These are phyloP conservation scores for Xyliphius kryptos DNA, from an alignment of 2,113 vertebrate genomes.

Conservation along the genomic window DNA sequence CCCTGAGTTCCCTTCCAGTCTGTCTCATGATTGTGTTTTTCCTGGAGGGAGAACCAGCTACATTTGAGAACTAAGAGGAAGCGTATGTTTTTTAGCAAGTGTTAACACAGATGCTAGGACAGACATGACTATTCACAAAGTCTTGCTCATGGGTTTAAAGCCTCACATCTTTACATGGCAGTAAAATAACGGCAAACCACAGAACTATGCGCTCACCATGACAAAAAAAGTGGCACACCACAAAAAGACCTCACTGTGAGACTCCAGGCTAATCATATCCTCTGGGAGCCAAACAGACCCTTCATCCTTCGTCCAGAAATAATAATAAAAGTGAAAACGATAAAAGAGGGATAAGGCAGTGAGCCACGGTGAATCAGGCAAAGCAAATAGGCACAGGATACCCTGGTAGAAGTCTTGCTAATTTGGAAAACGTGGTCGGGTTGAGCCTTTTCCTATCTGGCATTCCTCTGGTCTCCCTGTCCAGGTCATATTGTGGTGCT, in stretches of 20 bases:
- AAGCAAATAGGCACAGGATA: slow-evolving; percentile 30
- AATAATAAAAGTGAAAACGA: slow-evolving; percentile 40
- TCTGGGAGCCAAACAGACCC: slow-evolving; percentile 21
- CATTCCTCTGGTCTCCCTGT: slow-evolving; percentile 13
- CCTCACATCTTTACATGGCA: slow-evolving; percentile 32
- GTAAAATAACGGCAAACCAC: slow-evolving; percentile 28
- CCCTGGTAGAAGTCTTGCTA: slow-evolving; percentile 21
- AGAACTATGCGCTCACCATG: slow-evolving; percentile 22
- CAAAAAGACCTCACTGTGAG: slow-evolving; percentile 15
- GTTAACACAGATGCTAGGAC: slow-evolving; percentile 35
- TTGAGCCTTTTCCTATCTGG: slow-evolving; percentile 17
- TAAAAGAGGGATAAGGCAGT: slow-evolving; percentile 28
- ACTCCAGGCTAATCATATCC: slow-evolving; percentile 24
- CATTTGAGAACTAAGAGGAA: slow-evolving; percentile 41
- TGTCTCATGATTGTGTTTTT: slow-evolving; percentile 43
- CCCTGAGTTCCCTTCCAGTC: slow-evolving; percentile 25
- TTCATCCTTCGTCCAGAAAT: slow-evolving; percentile 36
- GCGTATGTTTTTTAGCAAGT: slow-evolving; percentile 34
- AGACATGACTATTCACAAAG: slow-evolving; percentile 33
- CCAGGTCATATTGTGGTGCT: slow-evolving; percentile 3
- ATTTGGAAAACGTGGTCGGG: slow-evolving; percentile 28
- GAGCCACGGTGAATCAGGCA: slow-evolving; percentile 31
- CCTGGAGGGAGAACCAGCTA: slow-evolving; percentile 31
- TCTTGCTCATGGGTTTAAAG: slow-evolving; percentile 27
- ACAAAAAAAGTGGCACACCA: slow-evolving; percentile 13